Conservation (phyloP, 2,888 invertebrate species). For the Cancer borealis region DNA sequence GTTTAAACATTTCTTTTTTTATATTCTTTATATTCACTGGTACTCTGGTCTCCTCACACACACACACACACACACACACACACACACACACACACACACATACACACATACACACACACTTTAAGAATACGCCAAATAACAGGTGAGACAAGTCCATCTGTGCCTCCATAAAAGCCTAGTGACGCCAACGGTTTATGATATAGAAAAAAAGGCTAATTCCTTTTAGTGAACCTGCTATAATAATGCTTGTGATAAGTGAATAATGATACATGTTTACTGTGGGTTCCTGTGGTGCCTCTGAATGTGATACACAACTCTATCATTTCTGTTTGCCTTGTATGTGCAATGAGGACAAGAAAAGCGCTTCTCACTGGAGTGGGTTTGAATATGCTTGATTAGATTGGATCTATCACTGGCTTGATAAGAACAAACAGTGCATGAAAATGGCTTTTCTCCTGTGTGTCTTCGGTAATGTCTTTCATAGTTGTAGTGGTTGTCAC, state of each 20-base stretch:
- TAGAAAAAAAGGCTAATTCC: neutral
- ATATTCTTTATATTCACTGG: too few relatives aligned
- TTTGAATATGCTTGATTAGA: constrained; percentile 68
- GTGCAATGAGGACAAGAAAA: constrained; percentile 60
- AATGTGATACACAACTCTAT: constrained; percentile 41
- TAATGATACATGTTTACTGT: too few relatives aligned
- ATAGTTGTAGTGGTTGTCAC: constrained; percentile 50
- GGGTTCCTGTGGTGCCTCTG: neutral
- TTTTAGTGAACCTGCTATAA: neutral
- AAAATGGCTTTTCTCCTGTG: constrained; percentile 68
- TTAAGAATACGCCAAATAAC: too few relatives aligned
- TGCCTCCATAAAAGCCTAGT: too few relatives aligned
- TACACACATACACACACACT: too few relatives aligned
- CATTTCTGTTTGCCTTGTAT: constrained; percentile 59
- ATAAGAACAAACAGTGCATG: constrained; percentile 62
- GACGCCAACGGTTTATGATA: too few relatives aligned
- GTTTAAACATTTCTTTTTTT: too few relatives aligned
- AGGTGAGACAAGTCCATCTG: too few relatives aligned
- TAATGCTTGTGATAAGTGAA: neutral
- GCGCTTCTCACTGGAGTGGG: constrained; percentile 59
- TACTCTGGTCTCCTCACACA: too few relatives aligned
- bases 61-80: too few relatives aligned
- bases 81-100: too few relatives aligned
- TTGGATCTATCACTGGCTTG: constrained; percentile 66
- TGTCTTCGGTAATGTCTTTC: constrained; percentile 67